phyloP scores from a whole-genome alignment of 2,888 invertebrate species.

The Penaeus monodon region DNA sequence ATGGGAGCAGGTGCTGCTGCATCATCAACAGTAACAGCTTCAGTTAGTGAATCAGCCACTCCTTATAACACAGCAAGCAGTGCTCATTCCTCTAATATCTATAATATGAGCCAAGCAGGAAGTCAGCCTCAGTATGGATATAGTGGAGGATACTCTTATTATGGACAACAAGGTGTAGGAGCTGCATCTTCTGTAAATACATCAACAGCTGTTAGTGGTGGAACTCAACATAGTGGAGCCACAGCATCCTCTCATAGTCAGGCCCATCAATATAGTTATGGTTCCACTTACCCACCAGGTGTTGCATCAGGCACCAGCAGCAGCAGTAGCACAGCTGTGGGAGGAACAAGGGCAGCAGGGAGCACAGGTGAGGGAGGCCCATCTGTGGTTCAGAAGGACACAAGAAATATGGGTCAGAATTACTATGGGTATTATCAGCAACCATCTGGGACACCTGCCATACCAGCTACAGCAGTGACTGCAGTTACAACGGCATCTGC shows the following conservation, averaged over 20 bases:
- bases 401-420: constrained; percentile 22
- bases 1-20: constrained; percentile 4
- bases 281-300: background rate
- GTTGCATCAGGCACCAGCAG: background rate
- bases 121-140: constrained; percentile 36
- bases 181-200: constrained; percentile 22
- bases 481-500: background rate
- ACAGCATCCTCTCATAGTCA: background rate
- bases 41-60: background rate
- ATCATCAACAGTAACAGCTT: constrained; percentile 13
- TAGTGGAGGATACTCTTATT: constrained; percentile 31
- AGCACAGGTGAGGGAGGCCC: constrained; percentile 12
- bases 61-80: no score
- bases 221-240: constrained; percentile 7
- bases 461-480: constrained; percentile 9
- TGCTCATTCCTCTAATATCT: no score
- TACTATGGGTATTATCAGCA: constrained; percentile 49
- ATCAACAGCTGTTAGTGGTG: constrained; percentile 11
- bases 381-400: background rate
- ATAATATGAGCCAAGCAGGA: background rate
- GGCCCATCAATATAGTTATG: constrained; percentile 5
- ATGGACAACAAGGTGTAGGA: constrained; percentile 36
- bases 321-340: background rate
- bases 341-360: background rate
- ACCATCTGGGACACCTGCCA: background rate